Conservation (phyloP, 2,113 vertebrate genomes). For the Crotalus viridis region DNA sequence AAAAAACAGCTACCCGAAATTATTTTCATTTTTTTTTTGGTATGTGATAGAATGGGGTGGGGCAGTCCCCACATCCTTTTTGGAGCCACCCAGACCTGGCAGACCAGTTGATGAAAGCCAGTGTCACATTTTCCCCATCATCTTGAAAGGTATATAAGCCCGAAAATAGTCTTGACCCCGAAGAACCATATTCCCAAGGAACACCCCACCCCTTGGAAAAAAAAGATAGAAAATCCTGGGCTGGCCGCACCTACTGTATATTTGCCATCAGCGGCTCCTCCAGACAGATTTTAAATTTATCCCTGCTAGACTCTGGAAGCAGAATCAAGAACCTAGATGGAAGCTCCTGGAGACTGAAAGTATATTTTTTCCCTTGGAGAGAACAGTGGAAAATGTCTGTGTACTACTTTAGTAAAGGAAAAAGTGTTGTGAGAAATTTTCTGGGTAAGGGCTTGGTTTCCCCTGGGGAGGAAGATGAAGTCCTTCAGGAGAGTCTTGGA, state of each 20-base stretch:
- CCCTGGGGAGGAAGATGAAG: not conserved
- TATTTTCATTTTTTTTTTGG: not conserved
- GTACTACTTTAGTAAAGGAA: not conserved
- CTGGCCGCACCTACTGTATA: not conserved
- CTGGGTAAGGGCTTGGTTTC: not conserved
- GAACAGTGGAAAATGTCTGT: not conserved
- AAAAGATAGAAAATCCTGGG: not conserved
- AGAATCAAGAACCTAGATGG: not conserved
- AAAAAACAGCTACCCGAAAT: not conserved
- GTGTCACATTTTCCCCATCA: not conserved
- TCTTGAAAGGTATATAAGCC: not conserved
- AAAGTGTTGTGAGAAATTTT: not conserved
- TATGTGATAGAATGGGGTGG: not conserved
- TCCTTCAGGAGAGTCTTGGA: not conserved
- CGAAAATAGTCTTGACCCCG: not conserved
- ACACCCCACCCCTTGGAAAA: not conserved
- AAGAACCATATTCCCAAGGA: not conserved
- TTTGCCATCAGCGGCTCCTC: not conserved
- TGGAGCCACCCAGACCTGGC: not conserved
- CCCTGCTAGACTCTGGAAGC: not conserved
- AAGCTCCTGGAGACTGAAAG: not conserved
- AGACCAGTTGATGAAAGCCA: not conserved
- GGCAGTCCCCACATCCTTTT: not conserved
- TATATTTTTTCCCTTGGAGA: not conserved
- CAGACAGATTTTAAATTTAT: not conserved